Percentiles rank a stretch among this genome's conserved stretches.
Conservation (phyloP, 2,888 invertebrate genomes). For the Molanna angustata region DNA sequence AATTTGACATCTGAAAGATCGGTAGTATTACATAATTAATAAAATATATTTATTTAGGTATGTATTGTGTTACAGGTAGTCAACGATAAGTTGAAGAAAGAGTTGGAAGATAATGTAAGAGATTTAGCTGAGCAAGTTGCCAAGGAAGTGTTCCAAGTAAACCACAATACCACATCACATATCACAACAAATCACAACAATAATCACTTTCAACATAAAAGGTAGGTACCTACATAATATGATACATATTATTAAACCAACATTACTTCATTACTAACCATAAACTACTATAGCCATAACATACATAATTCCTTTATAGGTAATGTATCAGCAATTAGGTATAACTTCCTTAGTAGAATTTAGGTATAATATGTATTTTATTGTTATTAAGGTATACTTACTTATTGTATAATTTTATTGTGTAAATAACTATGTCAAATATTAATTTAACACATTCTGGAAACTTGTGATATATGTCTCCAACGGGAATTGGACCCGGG, state of each 20-base stretch:
- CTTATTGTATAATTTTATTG: too few relatives aligned
- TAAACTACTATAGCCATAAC: too few relatives aligned
- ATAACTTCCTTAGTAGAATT: too few relatives aligned
- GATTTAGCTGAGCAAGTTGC: constrained; percentile 6
- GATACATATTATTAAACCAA: background rate
- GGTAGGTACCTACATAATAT: background rate
- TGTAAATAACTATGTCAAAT: too few relatives aligned
- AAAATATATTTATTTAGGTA: background rate
- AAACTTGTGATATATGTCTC: too few relatives aligned
- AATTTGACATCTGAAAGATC: too few relatives aligned
- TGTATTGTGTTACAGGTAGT: constrained; percentile 13
- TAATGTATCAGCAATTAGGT: too few relatives aligned
- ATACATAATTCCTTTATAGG: too few relatives aligned
- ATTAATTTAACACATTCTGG: too few relatives aligned
- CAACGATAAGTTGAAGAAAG: constrained; percentile 8
- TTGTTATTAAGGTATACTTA: too few relatives aligned
- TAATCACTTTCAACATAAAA: background rate
- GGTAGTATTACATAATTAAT: background rate
- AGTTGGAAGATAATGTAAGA: constrained; percentile 7
- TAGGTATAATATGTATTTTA: too few relatives aligned
- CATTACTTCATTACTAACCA: background rate
- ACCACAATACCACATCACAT: background rate
- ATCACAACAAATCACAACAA: background rate
- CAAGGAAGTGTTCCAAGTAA: background rate
- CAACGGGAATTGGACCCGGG: too few relatives aligned